Conservation (phyloP, 2,888 invertebrate genomes). For the Caenorhabditis sp. region DNA sequence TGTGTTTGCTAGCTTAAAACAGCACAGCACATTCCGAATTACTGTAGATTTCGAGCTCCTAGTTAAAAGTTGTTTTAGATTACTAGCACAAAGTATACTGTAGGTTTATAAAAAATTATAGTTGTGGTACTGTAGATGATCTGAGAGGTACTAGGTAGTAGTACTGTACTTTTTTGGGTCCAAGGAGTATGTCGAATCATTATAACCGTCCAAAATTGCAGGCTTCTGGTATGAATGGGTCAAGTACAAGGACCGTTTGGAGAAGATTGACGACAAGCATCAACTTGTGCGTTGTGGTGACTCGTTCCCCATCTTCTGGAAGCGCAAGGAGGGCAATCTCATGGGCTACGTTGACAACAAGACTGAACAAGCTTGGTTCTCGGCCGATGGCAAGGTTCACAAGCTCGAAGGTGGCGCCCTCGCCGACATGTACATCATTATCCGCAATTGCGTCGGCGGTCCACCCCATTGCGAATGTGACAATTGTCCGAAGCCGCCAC, state of each 20-base stretch:
- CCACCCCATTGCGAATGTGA: slow-evolving; percentile 35
- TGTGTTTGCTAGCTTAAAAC: no score
- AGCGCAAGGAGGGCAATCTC: slow-evolving; percentile 41
- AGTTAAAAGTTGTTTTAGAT: no score
- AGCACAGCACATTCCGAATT: no score
- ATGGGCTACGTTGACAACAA: slow-evolving; percentile 62
- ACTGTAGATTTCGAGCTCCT: no score
- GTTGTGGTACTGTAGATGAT: no score
- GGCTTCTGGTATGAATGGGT: slow-evolving; percentile 67
- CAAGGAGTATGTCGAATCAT: no score
- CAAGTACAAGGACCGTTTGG: slow-evolving; percentile 62
- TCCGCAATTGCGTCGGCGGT: slow-evolving; percentile 59
- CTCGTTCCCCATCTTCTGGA: slow-evolving; percentile 66
- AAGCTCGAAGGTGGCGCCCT: slow-evolving; percentile 50
- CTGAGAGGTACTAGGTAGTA: no score
- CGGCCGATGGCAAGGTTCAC: slow-evolving; percentile 49
- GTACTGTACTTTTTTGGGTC: no score
- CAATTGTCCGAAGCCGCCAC: slow-evolving; percentile 24
- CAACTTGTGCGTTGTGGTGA: slow-evolving; percentile 64
- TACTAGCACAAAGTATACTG: no score
- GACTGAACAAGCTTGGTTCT: slow-evolving; percentile 64
- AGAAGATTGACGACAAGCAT: slow-evolving; percentile 52
- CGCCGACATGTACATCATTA: slow-evolving; percentile 62
- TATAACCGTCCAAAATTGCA: background rate
- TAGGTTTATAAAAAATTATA: no score